Percentiles rank a stretch among this genome's conserved stretches.
phyloP scores from a whole-genome alignment of 35 echinoderm and acorn worm species.

The Anneissia japonica region DNA sequence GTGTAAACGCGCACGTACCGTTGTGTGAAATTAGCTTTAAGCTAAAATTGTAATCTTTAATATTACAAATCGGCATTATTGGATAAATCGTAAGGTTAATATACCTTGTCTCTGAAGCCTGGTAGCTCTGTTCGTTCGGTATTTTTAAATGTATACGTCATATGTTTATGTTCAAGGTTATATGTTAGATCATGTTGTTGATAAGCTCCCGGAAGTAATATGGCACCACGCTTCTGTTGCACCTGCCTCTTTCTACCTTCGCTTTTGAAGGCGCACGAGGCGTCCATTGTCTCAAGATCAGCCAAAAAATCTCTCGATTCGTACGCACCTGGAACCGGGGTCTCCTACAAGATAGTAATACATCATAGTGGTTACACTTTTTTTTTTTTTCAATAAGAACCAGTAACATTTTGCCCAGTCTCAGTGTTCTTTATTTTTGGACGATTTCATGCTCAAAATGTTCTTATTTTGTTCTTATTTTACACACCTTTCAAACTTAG shows the following conservation, averaged over 20 bases:
- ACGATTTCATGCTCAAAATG: no score
- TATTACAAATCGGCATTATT: not conserved
- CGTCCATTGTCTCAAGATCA: slow-evolving; percentile 72
- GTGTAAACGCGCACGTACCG: not conserved
- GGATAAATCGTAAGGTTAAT: not conserved
- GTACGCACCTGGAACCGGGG: slow-evolving; percentile 84
- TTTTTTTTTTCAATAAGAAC: no score
- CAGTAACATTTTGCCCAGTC: no score
- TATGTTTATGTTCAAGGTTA: slow-evolving; percentile 40
- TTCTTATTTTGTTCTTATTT: no score
- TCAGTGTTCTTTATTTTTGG: no score
- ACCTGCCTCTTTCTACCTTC: slow-evolving; percentile 82
- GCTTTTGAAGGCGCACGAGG: slow-evolving; percentile 82
- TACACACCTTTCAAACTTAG: no score
- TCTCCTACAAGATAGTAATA: slow-evolving; percentile 54
- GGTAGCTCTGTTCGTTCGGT: slow-evolving; percentile 59
- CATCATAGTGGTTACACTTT: no score
- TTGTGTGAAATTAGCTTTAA: not conserved
- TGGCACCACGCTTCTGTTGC: slow-evolving; percentile 38
- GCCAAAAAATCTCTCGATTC: slow-evolving; percentile 56
- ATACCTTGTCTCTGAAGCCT: slow-evolving; percentile 86
- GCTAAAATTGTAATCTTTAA: not conserved
- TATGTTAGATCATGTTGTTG: slow-evolving; percentile 63
- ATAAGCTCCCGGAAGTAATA: slow-evolving; percentile 80
- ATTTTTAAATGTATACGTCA: slow-evolving; percentile 86